Evolutionary conservation across 1,140 invertebrate genomes (phyloP), one percentile per base, ranked within the genome.

Genomic region (Drosophila persimilis): DNA sequence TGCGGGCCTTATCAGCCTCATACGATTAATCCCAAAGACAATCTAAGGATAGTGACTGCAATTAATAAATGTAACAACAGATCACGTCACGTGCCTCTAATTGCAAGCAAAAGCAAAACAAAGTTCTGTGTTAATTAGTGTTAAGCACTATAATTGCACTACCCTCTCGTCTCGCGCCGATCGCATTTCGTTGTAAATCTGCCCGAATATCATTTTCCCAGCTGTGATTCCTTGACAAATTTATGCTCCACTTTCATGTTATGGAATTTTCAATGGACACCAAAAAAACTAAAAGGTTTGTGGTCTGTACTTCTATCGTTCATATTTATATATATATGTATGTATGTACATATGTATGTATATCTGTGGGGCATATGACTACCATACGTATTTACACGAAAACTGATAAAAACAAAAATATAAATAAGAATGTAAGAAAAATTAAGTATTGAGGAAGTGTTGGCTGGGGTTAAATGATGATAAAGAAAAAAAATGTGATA

Each of bases 201-300:
- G 78, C 73, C 85, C 64, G 66, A 67, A 51, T 55, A 83, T 73
- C 74, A 80, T 77, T 88, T 83, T 77, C 83, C 77, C 61, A 80
- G 71, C 77, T 90, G 88, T 70, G 81, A 90, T 77, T 75, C 73
- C 72, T 77, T 88, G 53, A 77, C 79, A 90, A 90, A 90, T 90
- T 80, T 90, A 90, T 90, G 88, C 88, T 67, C 67, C 79, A 88
- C 72, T 90, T 90, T 90, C 70, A 90, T 90, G 88, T 90, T 90
- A 90, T 90, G 88, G 88, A 90, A 90, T 72, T 90, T 90, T 76
- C 88, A 90, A 90, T 90, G 88, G 88, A 90, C 86, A 75, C 88
- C 84, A 90, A 90, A 90, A 90, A 90, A 90, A 88, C 73, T 90
- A 90, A 90, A 88, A 90, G 88, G 88, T 90, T 69, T 31, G 65